These are phyloP conservation scores for Amazonetta brasiliensis DNA, from an alignment of 2,797 vertebrate species.

Conservation along the genomic window DNA sequence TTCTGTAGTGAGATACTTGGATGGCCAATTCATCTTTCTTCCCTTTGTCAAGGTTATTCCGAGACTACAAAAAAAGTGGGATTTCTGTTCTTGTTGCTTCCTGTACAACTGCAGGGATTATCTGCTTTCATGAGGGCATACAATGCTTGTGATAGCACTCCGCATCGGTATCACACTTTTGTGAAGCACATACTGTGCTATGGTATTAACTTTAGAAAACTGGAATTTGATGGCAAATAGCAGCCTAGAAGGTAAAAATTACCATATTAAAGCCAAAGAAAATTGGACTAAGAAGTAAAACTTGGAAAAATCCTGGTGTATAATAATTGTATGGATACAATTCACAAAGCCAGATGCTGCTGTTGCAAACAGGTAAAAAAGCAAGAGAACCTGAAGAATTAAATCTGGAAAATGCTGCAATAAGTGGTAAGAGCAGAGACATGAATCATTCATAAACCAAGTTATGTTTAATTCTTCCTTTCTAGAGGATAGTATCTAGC, in stretches of 20 bases:
- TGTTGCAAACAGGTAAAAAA: background rate
- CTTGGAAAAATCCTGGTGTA: background rate
- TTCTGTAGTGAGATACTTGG: background rate
- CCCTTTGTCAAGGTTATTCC: background rate
- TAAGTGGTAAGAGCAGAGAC: background rate
- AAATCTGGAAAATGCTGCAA: background rate
- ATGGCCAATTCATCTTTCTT: background rate
- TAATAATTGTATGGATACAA: background rate
- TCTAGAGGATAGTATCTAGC: background rate
- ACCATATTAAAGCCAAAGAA: background rate
- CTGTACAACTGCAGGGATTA: background rate
- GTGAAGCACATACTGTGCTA: fast-evolving
- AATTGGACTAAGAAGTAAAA: background rate
- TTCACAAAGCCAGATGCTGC: background rate
- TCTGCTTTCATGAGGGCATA: background rate
- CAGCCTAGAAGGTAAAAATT: background rate
- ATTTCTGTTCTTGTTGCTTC: background rate
- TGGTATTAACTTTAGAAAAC: background rate
- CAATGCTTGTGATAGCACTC: background rate
- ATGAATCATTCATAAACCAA: background rate
- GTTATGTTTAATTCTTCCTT: background rate
- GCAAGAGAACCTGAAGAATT: background rate
- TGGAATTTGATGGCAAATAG: background rate
- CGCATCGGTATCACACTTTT: fast-evolving
- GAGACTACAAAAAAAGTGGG: background rate